Evolutionary conservation across 2,888 invertebrate genomes (phyloP).

Genomic region (Chaitophorus viminalis): DNA sequence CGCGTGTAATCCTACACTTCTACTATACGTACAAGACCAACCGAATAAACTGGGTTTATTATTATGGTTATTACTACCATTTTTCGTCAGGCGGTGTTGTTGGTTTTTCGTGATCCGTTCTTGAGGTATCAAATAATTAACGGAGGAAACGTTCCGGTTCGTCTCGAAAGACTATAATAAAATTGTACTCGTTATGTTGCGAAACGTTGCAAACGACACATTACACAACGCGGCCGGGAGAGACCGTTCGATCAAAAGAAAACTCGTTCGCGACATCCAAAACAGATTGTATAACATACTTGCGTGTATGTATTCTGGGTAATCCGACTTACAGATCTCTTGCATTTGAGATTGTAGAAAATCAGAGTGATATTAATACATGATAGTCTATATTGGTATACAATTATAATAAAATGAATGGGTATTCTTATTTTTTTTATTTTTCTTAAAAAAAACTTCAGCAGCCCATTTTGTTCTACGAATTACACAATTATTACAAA

Average conservation of each 20-base stretch:
- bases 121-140: background rate
- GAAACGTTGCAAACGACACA: too few species aligned
- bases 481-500: too few species aligned
- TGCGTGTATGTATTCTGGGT: background rate
- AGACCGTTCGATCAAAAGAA: too few species aligned
- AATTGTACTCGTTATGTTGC: background rate
- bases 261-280: background rate
- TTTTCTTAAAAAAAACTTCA: too few species aligned
- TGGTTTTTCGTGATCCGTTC: background rate
- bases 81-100: background rate
- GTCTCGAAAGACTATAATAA: background rate
- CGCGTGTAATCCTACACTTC: conserved; percentile 20
- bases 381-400: background rate
- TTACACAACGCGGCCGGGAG: too few species aligned
- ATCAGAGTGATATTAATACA: too few species aligned
- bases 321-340: background rate
- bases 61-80: background rate
- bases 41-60: conserved; percentile 7
- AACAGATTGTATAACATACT: background rate
- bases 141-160: background rate
- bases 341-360: background rate
- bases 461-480: too few species aligned
- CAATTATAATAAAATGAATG: too few species aligned
- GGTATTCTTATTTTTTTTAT: too few species aligned
- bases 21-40: background rate